A percentile compares a stretch with the other conserved stretches of the same genome.
These are phyloP conservation scores for Polyommatus iphigenia DNA, from an alignment of 2,888 invertebrate genomes.

Conservation along the genomic window DNA sequence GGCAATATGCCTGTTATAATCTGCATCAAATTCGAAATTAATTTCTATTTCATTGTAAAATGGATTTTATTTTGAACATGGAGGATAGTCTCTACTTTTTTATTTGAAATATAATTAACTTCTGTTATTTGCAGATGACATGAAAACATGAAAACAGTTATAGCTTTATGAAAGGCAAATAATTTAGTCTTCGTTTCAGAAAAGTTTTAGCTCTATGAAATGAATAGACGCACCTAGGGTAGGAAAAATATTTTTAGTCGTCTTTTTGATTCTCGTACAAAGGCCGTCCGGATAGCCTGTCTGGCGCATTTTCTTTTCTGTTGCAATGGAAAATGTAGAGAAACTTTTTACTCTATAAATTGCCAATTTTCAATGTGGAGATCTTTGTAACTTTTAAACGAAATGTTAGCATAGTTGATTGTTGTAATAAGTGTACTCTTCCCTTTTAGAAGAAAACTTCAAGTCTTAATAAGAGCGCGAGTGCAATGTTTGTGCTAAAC, in stretches of 20 bases:
- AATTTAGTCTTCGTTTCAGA: too few relatives aligned
- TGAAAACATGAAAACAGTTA: too few relatives aligned
- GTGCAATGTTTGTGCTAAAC: background rate
- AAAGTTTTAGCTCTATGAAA: too few relatives aligned
- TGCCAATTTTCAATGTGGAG: background rate
- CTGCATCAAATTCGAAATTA: background rate
- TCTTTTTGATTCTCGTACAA: background rate
- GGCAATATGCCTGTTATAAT: background rate
- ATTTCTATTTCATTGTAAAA: background rate
- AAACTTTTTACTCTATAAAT: background rate
- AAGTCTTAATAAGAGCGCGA: background rate
- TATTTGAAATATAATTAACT: too few relatives aligned
- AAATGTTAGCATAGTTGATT: background rate
- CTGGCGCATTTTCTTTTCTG: background rate
- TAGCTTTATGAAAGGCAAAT: too few relatives aligned
- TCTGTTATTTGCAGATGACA: too few relatives aligned
- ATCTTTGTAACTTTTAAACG: background rate
- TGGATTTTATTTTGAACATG: too few relatives aligned
- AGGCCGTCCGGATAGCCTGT: background rate
- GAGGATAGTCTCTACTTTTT: too few relatives aligned
- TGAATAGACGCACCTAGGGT: too few relatives aligned
- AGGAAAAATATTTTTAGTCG: too few relatives aligned
- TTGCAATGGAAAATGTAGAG: background rate
- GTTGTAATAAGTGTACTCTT: background rate
- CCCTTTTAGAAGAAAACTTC: background rate